phyloP scores from a whole-genome alignment of 2,888 invertebrate species.

The Danaus chrysippus region DNA sequence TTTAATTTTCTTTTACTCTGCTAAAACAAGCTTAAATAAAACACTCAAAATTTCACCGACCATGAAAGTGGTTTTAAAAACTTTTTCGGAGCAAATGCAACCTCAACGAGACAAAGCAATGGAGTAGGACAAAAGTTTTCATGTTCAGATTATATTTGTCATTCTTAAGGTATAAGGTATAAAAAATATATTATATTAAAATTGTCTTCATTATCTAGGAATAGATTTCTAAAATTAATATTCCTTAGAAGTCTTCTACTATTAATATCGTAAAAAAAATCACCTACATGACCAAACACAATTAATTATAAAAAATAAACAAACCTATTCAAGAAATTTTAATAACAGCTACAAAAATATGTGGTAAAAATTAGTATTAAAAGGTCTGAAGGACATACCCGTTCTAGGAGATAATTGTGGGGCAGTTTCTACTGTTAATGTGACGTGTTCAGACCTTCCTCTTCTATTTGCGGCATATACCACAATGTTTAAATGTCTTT shows the following conservation, averaged over 20 bases:
- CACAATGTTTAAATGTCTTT: slow-evolving; percentile 86
- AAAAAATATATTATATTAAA: too few relatives aligned
- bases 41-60: slow-evolving; percentile 29
- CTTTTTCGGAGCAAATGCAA: slow-evolving; percentile 28
- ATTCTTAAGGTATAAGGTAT: background rate
- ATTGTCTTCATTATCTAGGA: too few relatives aligned
- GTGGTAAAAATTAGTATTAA: too few relatives aligned
- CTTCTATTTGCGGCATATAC: slow-evolving; percentile 91
- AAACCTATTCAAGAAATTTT: too few relatives aligned
- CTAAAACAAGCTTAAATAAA: slow-evolving; percentile 22
- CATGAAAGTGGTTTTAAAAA: slow-evolving; percentile 30
- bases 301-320: too few relatives aligned
- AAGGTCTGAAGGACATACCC: slow-evolving; percentile 42
- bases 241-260: slow-evolving; percentile 3
- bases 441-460: slow-evolving; percentile 87
- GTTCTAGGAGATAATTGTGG: slow-evolving; percentile 60
- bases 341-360: too few relatives aligned
- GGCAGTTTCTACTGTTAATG: slow-evolving; percentile 62
- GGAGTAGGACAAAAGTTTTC: slow-evolving; percentile 21
- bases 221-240: too few relatives aligned
- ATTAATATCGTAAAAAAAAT: slow-evolving; percentile 9
- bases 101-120: slow-evolving; percentile 24
- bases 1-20: slow-evolving; percentile 24
- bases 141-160: background rate
- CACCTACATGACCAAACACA: too few relatives aligned